Evolutionary conservation across 53 echinoderm and acorn worm species (phyloP).

Genomic region (Astropecten irregularis): DNA sequence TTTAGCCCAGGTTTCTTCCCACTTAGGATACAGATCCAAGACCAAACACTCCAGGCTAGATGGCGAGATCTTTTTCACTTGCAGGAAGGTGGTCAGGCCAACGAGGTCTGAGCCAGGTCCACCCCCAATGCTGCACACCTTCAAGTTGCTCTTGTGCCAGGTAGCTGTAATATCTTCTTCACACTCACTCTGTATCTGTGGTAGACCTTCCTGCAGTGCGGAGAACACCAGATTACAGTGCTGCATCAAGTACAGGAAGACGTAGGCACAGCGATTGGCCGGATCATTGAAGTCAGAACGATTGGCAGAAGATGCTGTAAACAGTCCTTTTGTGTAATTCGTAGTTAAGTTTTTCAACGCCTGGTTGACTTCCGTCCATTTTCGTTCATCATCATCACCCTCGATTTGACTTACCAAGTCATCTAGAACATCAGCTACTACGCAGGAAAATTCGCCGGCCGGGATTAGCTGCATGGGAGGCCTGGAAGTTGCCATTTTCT

Average conservation of each 20-base stretch:
- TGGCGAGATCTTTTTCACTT: background rate
- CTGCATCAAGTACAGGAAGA: slow-evolving; percentile 24
- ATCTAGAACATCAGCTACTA: no score
- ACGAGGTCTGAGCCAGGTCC: slow-evolving; percentile 42
- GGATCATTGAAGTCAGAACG: slow-evolving; percentile 22
- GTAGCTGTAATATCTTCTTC: no score
- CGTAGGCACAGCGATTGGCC: slow-evolving; percentile 25
- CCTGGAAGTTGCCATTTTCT: no score
- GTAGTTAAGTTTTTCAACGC: background rate
- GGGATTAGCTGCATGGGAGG: no score
- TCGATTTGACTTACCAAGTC: no score
- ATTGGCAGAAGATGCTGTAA: background rate
- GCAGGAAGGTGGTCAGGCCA: slow-evolving; percentile 16
- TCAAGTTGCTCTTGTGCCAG: background rate
- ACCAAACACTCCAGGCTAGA: background rate
- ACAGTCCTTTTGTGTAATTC: slow-evolving; percentile 7
- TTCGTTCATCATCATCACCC: no score
- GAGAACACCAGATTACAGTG: slow-evolving; percentile 13
- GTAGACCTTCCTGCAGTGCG: slow-evolving; percentile 6
- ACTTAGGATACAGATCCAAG: slow-evolving; percentile 29
- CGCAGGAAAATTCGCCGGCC: no score
- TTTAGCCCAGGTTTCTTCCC: slow-evolving; percentile 11
- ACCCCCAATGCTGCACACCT: slow-evolving; percentile 36
- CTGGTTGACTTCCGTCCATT: slow-evolving; percentile 3
- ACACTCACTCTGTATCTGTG: no score